A percentile compares a stretch with the other conserved stretches of the same genome.
phyloP scores from a whole-genome alignment of 2,888 invertebrate species.

The Aradus depressus region DNA sequence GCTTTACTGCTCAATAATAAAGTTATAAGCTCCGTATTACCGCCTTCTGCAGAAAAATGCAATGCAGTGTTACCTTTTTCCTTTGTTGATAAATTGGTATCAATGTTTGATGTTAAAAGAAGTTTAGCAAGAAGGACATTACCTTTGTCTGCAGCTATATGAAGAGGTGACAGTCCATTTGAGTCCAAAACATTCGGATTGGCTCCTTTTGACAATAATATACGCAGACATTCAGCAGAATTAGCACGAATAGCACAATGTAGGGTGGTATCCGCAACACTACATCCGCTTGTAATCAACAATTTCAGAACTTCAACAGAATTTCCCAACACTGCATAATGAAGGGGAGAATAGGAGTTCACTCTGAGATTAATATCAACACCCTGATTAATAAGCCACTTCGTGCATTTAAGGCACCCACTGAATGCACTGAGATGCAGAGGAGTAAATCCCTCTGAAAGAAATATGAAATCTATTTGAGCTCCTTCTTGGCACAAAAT shows the following conservation, averaged over 20 bases:
- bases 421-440: conserved; percentile 68
- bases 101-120: conserved; percentile 59
- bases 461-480: conserved; percentile 57
- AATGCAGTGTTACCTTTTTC: conserved; percentile 67
- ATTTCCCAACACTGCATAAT: conserved; percentile 83
- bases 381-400: conserved; percentile 54
- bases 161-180: conserved; percentile 57
- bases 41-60: conserved; percentile 80
- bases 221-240: conserved; percentile 63
- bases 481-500: conserved; percentile 55
- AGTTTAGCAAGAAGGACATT: conserved; percentile 48
- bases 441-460: conserved; percentile 54
- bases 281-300: conserved; percentile 59
- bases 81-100: conserved; percentile 57
- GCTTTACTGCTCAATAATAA: conserved; percentile 61
- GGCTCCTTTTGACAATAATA: conserved; percentile 63
- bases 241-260: conserved; percentile 80
- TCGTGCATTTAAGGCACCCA: conserved; percentile 59
- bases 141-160: conserved; percentile 69
- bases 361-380: conserved; percentile 56
- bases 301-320: conserved; percentile 68
- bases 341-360: conserved; percentile 68
- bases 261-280: conserved; percentile 64
- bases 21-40: conserved; percentile 69
- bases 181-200: conserved; percentile 64